Conservation (phyloP, 2,888 invertebrate genomes). For the Clanis bilineata region DNA sequence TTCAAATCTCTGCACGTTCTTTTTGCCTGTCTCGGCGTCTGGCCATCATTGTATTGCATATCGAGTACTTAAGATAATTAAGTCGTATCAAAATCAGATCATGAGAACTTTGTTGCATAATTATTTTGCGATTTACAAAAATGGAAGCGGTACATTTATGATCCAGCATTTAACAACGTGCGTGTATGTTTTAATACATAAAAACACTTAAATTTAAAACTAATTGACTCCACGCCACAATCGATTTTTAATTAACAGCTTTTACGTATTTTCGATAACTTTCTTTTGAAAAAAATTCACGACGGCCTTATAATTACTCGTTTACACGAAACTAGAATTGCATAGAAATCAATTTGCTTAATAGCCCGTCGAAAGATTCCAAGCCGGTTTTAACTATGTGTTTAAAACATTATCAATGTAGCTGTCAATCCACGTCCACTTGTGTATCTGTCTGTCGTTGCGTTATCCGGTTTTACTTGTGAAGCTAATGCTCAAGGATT, state of each 20-base stretch:
- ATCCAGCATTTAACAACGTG: neutral
- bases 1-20: neutral
- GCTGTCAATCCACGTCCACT: constrained; percentile 49
- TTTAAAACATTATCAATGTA: constrained; percentile 33
- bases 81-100: neutral
- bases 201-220: constrained; percentile 10
- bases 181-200: constrained; percentile 4
- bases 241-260: constrained; percentile 14
- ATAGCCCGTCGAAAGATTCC: constrained; percentile 19
- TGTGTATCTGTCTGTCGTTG: constrained; percentile 49
- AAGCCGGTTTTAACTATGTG: constrained; percentile 26
- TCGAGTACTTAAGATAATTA: neutral
- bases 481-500: constrained; percentile 36
- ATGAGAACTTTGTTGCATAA: constrained; percentile 1
- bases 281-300: constrained; percentile 12
- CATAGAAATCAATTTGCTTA: constrained; percentile 18
- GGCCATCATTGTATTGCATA: too few relatives aligned
- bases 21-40: too few relatives aligned
- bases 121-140: neutral
- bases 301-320: neutral
- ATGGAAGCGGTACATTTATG: neutral
- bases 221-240: neutral
- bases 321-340: constrained; percentile 15
- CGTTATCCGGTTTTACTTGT: constrained; percentile 40
- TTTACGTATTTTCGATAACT: constrained; percentile 15